Conservation (phyloP, 2,797 vertebrate genomes). For the Sebastes matsubarae region DNA sequence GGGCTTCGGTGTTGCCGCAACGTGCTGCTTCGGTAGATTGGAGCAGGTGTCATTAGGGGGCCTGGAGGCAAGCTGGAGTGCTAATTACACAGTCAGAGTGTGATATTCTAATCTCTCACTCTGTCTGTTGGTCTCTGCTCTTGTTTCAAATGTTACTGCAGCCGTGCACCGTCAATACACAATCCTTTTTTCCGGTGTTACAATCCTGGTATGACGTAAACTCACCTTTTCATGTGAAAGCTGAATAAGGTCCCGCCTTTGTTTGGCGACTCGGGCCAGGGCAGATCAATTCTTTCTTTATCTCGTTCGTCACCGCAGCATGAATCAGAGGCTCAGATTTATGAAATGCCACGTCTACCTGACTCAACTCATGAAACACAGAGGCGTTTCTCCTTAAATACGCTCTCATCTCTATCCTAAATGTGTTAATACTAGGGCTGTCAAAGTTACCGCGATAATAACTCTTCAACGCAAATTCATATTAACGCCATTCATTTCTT, state of each 20-base stretch:
- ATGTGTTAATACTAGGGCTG: not conserved
- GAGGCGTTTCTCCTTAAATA: not conserved
- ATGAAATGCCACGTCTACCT: not conserved
- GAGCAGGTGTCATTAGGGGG: conserved; percentile 66
- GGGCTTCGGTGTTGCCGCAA: conserved; percentile 53
- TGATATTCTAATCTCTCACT: conserved; percentile 38
- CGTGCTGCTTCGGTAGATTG: conserved; percentile 40
- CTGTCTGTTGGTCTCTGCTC: not conserved
- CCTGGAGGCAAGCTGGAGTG: conserved; percentile 60
- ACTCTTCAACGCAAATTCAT: too few relatives aligned
- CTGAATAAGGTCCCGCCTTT: conserved; percentile 11
- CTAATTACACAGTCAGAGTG: conserved; percentile 71
- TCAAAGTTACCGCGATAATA: too few relatives aligned
- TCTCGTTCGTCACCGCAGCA: conserved; percentile 15
- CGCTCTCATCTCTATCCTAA: not conserved
- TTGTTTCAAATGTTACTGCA: conserved; percentile 21
- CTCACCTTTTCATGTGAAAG: conserved; percentile 10
- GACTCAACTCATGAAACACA: not conserved
- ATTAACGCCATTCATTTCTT: too few relatives aligned
- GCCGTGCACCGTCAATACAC: conserved; percentile 32
- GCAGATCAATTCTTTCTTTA: conserved; percentile 31
- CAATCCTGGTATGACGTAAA: conserved; percentile 29
- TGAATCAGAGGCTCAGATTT: conserved; percentile 32
- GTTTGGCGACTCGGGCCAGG: conserved; percentile 1
- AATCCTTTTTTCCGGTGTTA: conserved; percentile 19